Conservation (phyloP, 2,797 vertebrate genomes). For the Petrocephalus schoutedeni region DNA sequence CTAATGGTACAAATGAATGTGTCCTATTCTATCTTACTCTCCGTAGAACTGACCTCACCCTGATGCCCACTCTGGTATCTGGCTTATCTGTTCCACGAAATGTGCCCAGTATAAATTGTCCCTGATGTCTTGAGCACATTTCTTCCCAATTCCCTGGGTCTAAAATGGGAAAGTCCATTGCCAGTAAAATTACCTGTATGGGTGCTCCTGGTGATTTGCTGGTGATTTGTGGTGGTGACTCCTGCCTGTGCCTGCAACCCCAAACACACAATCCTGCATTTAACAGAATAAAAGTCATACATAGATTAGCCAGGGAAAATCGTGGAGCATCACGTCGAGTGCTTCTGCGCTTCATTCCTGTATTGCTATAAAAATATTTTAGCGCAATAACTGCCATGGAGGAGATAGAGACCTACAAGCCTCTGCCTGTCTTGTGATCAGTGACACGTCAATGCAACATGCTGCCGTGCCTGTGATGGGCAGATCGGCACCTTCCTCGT, state of each 20-base stretch:
- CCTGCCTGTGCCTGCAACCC: not conserved
- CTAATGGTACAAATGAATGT: conserved; percentile 8
- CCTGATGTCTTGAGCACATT: not conserved
- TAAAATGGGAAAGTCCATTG: not conserved
- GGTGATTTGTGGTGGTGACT: not conserved
- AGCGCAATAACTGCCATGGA: not conserved
- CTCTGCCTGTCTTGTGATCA: not conserved
- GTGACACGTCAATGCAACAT: not conserved
- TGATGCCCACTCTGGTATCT: not conserved
- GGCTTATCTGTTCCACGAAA: not conserved
- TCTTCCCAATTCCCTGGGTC: not conserved
- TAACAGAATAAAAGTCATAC: not conserved
- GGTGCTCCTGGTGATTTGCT: not conserved
- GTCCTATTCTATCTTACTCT: not conserved
- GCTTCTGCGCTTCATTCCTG: not conserved
- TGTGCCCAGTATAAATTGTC: not conserved
- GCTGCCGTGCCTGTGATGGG: not conserved
- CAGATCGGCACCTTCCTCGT: not conserved
- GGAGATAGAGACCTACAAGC: not conserved
- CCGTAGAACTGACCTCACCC: not conserved
- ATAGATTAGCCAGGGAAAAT: not conserved
- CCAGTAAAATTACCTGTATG: not conserved
- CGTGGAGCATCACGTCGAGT: not conserved
- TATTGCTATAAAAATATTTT: not conserved
- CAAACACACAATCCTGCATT: not conserved